Evolutionary conservation across 2,113 vertebrate genomes (phyloP).

Genomic region (Oriolus oriolus): DNA sequence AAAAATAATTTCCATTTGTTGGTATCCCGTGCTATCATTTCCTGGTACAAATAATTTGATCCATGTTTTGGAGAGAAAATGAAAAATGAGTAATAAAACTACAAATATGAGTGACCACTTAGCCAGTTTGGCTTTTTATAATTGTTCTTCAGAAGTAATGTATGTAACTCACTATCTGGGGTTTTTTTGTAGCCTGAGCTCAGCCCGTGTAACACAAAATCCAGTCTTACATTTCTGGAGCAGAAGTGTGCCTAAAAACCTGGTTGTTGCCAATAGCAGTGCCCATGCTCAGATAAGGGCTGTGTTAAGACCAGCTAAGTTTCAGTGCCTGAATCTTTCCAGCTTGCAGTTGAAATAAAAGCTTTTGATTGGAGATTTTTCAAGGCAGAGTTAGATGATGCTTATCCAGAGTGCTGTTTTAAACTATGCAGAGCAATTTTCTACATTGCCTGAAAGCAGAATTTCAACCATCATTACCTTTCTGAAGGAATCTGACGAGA

Average conservation of each 20-base stretch:
- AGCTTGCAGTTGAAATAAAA: background rate
- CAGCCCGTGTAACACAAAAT: background rate
- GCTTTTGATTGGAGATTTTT: background rate
- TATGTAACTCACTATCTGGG: background rate
- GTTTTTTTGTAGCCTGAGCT: background rate
- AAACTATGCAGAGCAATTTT: background rate
- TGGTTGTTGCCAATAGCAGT: background rate
- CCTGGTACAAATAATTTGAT: background rate
- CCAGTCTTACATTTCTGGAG: background rate
- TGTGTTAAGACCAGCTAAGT: background rate
- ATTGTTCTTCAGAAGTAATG: background rate
- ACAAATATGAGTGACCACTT: background rate
- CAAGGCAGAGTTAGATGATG: background rate
- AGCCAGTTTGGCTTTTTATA: background rate
- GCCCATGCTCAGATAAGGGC: background rate
- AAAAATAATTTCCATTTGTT: background rate
- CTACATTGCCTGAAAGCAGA: accelerated
- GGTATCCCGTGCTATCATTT: accelerated
- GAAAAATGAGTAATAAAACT: background rate
- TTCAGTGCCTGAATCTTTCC: background rate
- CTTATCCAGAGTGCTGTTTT: background rate
- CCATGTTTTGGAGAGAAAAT: background rate
- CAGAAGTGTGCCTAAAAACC: background rate
- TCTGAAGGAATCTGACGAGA: background rate
- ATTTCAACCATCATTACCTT: background rate